These are phyloP conservation scores for Brassicogethes aeneus DNA, from an alignment of 2,888 invertebrate genomes.

Conservation along the genomic window DNA sequence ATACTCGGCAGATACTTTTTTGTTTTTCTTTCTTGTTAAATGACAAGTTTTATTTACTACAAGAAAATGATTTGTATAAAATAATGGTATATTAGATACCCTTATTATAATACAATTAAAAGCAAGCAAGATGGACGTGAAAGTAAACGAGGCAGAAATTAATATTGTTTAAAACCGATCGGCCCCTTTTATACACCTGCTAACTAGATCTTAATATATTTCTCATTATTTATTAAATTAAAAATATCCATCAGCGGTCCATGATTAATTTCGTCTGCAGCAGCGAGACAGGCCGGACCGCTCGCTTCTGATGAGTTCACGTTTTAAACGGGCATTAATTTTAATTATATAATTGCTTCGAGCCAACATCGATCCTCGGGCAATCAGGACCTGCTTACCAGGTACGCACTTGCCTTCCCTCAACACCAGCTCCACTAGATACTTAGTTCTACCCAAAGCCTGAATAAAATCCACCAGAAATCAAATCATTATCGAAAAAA, in stretches of 20 bases:
- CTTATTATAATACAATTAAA: no score
- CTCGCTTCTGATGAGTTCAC: conserved; percentile 38
- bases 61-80: background rate
- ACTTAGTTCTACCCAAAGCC: no score
- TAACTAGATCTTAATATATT: conserved; percentile 38
- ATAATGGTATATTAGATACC: background rate
- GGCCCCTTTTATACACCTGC: conserved; percentile 38
- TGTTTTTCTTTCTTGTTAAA: no score
- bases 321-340: conserved; percentile 41
- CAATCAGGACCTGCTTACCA: no score
- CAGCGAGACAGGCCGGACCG: no score
- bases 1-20: conserved; percentile 1
- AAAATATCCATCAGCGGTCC: conserved; percentile 38
- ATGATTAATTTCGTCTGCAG: conserved; percentile 40
- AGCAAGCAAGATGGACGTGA: no score
- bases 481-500: no score
- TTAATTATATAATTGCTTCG: conserved; percentile 42
- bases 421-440: conserved; percentile 8
- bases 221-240: conserved; percentile 43
- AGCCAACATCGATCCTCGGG: conserved; percentile 33
- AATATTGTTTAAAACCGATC: conserved; percentile 21
- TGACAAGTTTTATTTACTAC: background rate
- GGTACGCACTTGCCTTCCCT: conserved; percentile 23
- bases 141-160: conserved; percentile 17
- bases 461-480: no score